Evolutionary conservation across 2,888 invertebrate genomes (phyloP), one percentile per base, ranked within the genome.

Genomic region (Lycaena phlaeas): DNA sequence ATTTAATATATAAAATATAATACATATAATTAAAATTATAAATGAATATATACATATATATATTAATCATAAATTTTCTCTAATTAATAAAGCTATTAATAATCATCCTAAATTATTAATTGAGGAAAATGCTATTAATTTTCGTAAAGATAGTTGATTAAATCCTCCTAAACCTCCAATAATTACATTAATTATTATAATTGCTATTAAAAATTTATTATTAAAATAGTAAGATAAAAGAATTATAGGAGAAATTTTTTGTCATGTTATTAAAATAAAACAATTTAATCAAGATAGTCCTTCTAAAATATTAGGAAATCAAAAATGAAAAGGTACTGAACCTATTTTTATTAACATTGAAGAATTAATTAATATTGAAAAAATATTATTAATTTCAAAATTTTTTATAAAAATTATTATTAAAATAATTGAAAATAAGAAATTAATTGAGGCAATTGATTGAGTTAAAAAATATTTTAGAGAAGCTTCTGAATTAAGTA

Each of bases 71-170:
- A 82, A 54, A 48, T 61, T 70, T 74, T 85, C 73, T 50, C 67
- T 82, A 53, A 78, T 72, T 63, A 75, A 57, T 58, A 86, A 60
- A 0, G 76, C 56, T 15, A 65, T 54, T 50, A 87, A 34, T 68
- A 87, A 82, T 84, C 89, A 89, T 0, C 87, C 76, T 69, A 88
- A 62, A 61, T 89, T 88, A 64, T 88, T 88, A 74, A 89, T 88
- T 0, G 89, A 89, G 0, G 89, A 89, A 61, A 79, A 89, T 28
- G 86, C 70, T 78, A 89, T 63, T 64, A 89, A 67, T 86, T 87
- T 86, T 51, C 87, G 87, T 51, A 87, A 40, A 0, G 81, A 81
- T 0, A 75, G 75, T 81, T 87, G 86, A 46, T 87, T 87, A 57
- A 88, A 51, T 3, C 87, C 86, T 53, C 74, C 68, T 45, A 89